Percentiles rank a stretch among this genome's conserved stretches.
phyloP scores from a whole-genome alignment of 2,888 invertebrate genomes.

The Caenorhabditis sp. region DNA sequence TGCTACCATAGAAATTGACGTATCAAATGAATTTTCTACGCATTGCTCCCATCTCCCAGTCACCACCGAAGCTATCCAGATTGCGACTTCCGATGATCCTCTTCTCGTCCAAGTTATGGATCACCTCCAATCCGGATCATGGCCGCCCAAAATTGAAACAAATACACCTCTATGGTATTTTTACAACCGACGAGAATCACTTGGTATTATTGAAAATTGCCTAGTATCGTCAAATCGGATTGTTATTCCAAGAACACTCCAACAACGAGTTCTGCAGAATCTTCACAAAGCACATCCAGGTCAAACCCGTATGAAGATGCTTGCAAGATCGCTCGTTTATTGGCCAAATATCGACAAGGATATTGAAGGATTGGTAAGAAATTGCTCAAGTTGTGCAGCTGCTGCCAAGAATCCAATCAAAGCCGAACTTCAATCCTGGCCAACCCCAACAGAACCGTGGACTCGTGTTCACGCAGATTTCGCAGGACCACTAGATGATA shows the following conservation, averaged over 20 bases:
- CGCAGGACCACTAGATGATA: too few species aligned
- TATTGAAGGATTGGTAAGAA: constrained; percentile 40
- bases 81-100: constrained; percentile 6
- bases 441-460: too few species aligned
- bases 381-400: constrained; percentile 52
- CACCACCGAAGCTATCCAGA: constrained; percentile 1
- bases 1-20: constrained; percentile 19
- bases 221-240: constrained; percentile 47
- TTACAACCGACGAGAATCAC: not conserved
- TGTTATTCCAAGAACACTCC: constrained; percentile 54
- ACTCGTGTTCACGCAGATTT: too few species aligned
- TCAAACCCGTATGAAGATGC: constrained; percentile 58
- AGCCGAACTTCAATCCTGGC: too few species aligned
- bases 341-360: constrained; percentile 62
- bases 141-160: constrained; percentile 1
- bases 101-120: constrained; percentile 7
- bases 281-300: constrained; percentile 66
- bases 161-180: not conserved
- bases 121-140: constrained; percentile 2
- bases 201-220: constrained; percentile 13
- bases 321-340: constrained; percentile 63
- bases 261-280: constrained; percentile 41
- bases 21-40: not conserved
- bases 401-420: too few species aligned
- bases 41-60: constrained; percentile 9